phyloP scores from a whole-genome alignment of 2,888 invertebrate species.

The Petrophora chlorosata region DNA sequence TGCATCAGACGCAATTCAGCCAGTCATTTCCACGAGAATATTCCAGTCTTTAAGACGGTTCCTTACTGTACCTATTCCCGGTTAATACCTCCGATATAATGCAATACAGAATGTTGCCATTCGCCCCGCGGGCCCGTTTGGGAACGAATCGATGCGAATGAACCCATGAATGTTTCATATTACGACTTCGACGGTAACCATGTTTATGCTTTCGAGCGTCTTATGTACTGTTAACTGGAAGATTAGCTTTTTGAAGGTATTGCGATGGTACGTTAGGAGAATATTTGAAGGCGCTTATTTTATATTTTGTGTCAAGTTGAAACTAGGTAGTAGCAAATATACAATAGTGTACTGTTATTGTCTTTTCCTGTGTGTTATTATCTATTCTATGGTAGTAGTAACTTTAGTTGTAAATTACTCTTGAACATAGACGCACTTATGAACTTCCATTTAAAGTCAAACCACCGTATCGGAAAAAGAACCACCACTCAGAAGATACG shows the following conservation, averaged over 20 bases:
- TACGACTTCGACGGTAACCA: conserved; percentile 18
- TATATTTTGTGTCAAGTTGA: too few relatives aligned
- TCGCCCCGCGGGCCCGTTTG: conserved; percentile 22
- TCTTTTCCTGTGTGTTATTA: too few relatives aligned
- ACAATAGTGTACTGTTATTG: too few relatives aligned
- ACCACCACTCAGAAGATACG: too few relatives aligned
- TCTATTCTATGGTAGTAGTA: too few relatives aligned
- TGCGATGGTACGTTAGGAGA: neutral
- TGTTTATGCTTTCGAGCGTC: conserved; percentile 12
- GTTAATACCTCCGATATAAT: conserved; percentile 14
- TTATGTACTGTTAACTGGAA: conserved; percentile 7
- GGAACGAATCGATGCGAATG: conserved; percentile 22
- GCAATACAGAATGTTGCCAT: conserved; percentile 22
- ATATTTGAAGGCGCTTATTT: neutral
- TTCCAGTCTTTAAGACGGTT: neutral
- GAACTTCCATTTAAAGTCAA: too few relatives aligned
- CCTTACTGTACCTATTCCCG: neutral
- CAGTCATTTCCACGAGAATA: too few relatives aligned
- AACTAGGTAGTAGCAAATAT: too few relatives aligned
- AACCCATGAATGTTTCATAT: conserved; percentile 30
- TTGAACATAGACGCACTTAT: too few relatives aligned
- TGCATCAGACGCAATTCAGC: too few relatives aligned
- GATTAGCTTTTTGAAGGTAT: neutral
- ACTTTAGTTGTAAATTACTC: too few relatives aligned
- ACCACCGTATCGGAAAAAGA: too few relatives aligned